Conservation (phyloP, 2,113 vertebrate genomes). For the Cyprinus carpio region DNA sequence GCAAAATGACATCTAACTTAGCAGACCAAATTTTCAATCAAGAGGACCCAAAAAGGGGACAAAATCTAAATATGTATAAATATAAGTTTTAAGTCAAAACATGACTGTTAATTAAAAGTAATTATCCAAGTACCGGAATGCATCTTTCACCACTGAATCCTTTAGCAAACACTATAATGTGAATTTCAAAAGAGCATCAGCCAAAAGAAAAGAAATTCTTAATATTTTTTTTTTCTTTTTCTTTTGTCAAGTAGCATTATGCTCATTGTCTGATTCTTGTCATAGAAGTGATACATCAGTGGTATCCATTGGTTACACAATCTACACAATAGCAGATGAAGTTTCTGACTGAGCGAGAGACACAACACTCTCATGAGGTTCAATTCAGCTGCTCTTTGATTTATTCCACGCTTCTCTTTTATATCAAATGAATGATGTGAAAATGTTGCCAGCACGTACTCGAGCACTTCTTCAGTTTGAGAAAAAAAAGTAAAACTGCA, state of each 20-base stretch:
- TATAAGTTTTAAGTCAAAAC: too few relatives aligned
- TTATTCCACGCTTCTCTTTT: slow-evolving; percentile 43
- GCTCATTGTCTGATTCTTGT: background rate
- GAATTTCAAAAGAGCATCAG: background rate
- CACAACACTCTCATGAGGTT: slow-evolving; percentile 36
- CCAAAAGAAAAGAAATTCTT: background rate
- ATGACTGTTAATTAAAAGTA: too few relatives aligned
- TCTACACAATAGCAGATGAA: slow-evolving; percentile 34
- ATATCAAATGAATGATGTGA: slow-evolving; percentile 11
- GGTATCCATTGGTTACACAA: slow-evolving; percentile 17
- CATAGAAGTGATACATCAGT: slow-evolving; percentile 16
- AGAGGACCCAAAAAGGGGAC: background rate
- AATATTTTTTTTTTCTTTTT: background rate
- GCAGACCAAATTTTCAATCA: background rate
- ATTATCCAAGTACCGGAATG: too few relatives aligned
- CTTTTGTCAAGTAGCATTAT: background rate
- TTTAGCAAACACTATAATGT: background rate
- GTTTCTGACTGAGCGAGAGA: slow-evolving; percentile 44
- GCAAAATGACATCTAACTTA: too few relatives aligned
- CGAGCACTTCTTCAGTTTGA: background rate
- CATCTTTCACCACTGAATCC: too few relatives aligned
- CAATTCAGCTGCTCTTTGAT: slow-evolving; percentile 48
- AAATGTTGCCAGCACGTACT: background rate
- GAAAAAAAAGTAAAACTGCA: background rate
- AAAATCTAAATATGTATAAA: too few relatives aligned